Evolutionary conservation across 2,888 invertebrate genomes (phyloP).

Genomic region (Coenonympha arcania): DNA sequence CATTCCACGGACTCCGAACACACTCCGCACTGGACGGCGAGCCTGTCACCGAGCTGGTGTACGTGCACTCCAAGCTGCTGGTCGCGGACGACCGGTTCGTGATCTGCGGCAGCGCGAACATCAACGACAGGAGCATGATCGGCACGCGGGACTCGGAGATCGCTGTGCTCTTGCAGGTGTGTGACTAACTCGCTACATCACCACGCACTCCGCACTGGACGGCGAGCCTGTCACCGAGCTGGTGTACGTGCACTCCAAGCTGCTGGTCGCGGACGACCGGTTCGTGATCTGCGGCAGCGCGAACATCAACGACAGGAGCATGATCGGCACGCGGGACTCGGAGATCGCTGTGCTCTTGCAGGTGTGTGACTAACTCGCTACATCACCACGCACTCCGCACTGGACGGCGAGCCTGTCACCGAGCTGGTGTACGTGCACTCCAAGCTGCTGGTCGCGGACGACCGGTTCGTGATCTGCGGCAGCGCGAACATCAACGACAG

Average conservation of each 20-base stretch:
- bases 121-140: conserved; percentile 96
- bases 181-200: not conserved
- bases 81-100: conserved; percentile 93
- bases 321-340: conserved; percentile 95
- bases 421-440: conserved; percentile 98
- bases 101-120: conserved; percentile 98
- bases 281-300: conserved; percentile 96
- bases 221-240: conserved; percentile 91
- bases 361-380: conserved; percentile 55
- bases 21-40: conserved; percentile 85
- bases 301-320: conserved; percentile 97
- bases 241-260: conserved; percentile 97
- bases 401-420: conserved; percentile 87
- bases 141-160: conserved; percentile 97
- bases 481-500: conserved; percentile 99
- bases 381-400: conserved; percentile 19
- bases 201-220: conserved; percentile 64
- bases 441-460: conserved; percentile 95
- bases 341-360: conserved; percentile 93
- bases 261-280: conserved; percentile 94
- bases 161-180: conserved; percentile 88
- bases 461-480: conserved; percentile 92
- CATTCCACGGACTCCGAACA: conserved; percentile 91
- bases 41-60: conserved; percentile 93
- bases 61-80: conserved; percentile 97